These are phyloP conservation scores for Patella depressa DNA, from an alignment of 2,888 invertebrate genomes.

Conservation along the genomic window DNA sequence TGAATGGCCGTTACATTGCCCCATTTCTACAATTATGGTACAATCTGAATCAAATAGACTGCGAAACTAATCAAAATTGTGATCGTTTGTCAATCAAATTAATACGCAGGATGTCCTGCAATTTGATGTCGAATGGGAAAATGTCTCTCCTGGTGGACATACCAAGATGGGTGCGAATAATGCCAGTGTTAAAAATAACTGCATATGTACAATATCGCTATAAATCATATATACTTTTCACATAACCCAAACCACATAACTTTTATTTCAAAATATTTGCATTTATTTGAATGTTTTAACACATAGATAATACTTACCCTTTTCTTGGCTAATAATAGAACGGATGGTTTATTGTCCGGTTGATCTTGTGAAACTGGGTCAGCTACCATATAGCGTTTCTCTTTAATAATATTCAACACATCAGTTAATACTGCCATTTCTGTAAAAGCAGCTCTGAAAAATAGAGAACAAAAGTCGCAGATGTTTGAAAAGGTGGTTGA, in stretches of 20 bases:
- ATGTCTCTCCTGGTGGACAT: too few relatives aligned
- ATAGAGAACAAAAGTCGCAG: background rate
- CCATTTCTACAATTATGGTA: too few relatives aligned
- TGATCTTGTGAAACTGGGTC: constrained; percentile 88
- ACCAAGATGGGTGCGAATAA: too few relatives aligned
- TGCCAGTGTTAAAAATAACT: too few relatives aligned
- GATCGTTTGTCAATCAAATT: too few relatives aligned
- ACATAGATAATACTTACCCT: constrained; percentile 74
- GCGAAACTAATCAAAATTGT: too few relatives aligned
- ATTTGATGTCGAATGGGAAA: too few relatives aligned
- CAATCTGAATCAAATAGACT: too few relatives aligned
- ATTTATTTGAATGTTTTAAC: background rate
- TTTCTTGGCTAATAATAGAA: constrained; percentile 92
- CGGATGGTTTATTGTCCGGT: constrained; percentile 88
- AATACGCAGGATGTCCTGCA: too few relatives aligned
- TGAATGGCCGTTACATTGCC: too few relatives aligned
- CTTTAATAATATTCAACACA: constrained; percentile 91
- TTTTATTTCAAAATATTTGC: too few relatives aligned
- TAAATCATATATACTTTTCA: background rate
- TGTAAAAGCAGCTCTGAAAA: constrained; percentile 82
- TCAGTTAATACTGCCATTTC: constrained; percentile 94
- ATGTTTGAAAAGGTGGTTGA: background rate
- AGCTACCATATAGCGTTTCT: constrained; percentile 93
- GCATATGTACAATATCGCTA: background rate
- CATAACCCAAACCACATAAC: background rate